Evolutionary conservation across 2,888 invertebrate species (phyloP).

Genomic region (Platerodrilus igneus): DNA sequence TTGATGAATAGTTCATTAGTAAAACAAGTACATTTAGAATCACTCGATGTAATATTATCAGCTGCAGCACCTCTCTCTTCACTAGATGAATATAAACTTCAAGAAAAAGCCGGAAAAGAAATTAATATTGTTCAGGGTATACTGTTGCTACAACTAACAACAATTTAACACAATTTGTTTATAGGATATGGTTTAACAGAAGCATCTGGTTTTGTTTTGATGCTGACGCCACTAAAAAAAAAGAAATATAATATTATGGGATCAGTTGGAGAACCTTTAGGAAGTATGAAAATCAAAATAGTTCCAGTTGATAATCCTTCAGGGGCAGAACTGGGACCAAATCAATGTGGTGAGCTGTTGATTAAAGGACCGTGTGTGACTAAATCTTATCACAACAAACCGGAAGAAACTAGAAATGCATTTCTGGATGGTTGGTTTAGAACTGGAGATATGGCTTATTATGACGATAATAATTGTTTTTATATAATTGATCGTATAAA

Average conservation of each 20-base stretch:
- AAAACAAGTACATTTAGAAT: constrained; percentile 46
- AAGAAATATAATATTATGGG: constrained; percentile 27
- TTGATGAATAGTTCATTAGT: constrained; percentile 41
- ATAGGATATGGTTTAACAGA: constrained; percentile 72
- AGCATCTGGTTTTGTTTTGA: constrained; percentile 50
- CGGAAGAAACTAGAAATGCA: constrained; percentile 63
- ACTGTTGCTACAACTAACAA: too few relatives aligned
- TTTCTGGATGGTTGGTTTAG: constrained; percentile 71
- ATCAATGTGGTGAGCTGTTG: constrained; percentile 65
- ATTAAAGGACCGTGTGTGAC: constrained; percentile 77
- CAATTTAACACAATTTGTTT: constrained; percentile 1
- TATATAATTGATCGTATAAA: constrained; percentile 74
- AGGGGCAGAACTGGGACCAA: constrained; percentile 34
- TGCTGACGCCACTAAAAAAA: constrained; percentile 10
- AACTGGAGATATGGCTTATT: constrained; percentile 58
- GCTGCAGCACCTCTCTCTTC: constrained; percentile 51
- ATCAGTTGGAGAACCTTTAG: constrained; percentile 56
- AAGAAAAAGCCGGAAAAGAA: constrained; percentile 30
- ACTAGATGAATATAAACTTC: constrained; percentile 38
- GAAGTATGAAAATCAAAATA: constrained; percentile 62
- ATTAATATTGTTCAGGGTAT: constrained; percentile 31
- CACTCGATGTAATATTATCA: constrained; percentile 46
- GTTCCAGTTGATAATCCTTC: constrained; percentile 48
- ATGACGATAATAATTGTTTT: constrained; percentile 60
- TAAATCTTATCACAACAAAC: constrained; percentile 72